These are phyloP conservation scores for Oryzias curvinotus DNA, from an alignment of 2,113 vertebrate genomes.

Conservation along the genomic window DNA sequence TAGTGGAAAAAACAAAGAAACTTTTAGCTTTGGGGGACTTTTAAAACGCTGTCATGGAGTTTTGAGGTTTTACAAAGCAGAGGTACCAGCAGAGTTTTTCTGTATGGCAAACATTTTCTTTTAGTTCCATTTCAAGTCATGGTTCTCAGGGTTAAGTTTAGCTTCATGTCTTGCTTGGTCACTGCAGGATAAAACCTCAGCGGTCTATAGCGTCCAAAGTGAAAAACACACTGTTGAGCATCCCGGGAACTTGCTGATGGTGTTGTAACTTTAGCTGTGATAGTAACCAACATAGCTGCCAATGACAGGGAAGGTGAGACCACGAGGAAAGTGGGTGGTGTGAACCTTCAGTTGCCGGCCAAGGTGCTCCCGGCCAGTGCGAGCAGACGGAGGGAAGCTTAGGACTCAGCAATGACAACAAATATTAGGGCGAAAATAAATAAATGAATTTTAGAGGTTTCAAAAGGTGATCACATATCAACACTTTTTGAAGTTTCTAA, in stretches of 20 bases:
- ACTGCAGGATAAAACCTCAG: slow-evolving; percentile 19
- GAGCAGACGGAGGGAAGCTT: slow-evolving; percentile 18
- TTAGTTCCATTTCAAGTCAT: not conserved
- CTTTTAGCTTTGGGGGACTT: slow-evolving; percentile 9
- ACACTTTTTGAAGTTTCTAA: not conserved
- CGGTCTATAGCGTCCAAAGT: slow-evolving; percentile 18
- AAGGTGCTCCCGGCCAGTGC: slow-evolving; percentile 18
- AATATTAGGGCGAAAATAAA: slow-evolving; percentile 29
- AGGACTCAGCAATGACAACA: slow-evolving; percentile 23
- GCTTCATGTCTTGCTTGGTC: not conserved
- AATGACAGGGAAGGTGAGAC: slow-evolving; percentile 51
- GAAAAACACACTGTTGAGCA: slow-evolving; percentile 35
- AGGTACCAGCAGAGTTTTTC: not conserved
- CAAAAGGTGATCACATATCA: not conserved
- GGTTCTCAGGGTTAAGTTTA: slow-evolving; percentile 1
- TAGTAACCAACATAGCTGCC: slow-evolving; percentile 44
- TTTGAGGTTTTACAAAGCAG: slow-evolving; percentile 11
- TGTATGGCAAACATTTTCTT: too few relatives aligned
- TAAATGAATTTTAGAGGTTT: slow-evolving; percentile 6
- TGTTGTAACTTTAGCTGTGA: slow-evolving; percentile 69
- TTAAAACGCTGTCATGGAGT: not conserved
- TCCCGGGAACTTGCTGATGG: slow-evolving; percentile 66
- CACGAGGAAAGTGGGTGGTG: slow-evolving; percentile 64
- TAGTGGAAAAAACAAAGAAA: slow-evolving; percentile 17
- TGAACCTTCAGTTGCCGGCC: slow-evolving; percentile 51